Base-by-base conservation (phyloP, 1,140 invertebrate genomes). In the Lethrus apterus region DNA sequence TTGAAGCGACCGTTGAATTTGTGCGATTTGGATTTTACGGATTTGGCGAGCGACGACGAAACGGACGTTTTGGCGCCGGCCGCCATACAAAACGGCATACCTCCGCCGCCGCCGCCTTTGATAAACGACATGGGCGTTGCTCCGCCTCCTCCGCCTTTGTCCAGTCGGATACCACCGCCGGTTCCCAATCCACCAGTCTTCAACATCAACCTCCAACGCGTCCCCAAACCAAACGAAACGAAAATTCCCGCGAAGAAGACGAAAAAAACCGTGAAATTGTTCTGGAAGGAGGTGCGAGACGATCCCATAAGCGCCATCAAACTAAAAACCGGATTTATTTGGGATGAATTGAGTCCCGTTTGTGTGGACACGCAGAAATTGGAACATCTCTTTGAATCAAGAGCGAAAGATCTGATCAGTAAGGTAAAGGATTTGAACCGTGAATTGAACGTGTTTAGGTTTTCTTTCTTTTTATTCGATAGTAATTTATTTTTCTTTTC, bases 231-330 rank as follows among this genome's bases (percentile, higher is more conserved):
- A 62, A 33, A 59, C 58, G 60, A 72, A 62, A 69, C 72, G 51
- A 60, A 66, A 54, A 50, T 62, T 59, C 60, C 64, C 4, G 71
- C 77, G 13, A 86, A 85, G 61, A 96, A 96, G 65, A 93, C 81
- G 57, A 97, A 96, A 66, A 98, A 98, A 68, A 98, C 95, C n/a
- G 85, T 98, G 3, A 97, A 97, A 72, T 71, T 99, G n/a, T 98
- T 99, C 67, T 99, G 96, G 96, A 89, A 89, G 64, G 92, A 98
- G 71, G 82, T 92, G 3, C 77, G 87, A 50, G 89, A 94, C 50
- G 89, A 92, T 64, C 79, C 81, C 13, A 76, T 84, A 11, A 80
- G 86, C 9, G 70, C 83, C 24, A 76, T 82, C 3, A 78, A 79
- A 49, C 63, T 79, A 48, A 71, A 77, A 21, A 72, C 73, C 29